Evolutionary conservation across 2,888 invertebrate genomes (phyloP).

Genomic region (Athripsodes cinereus): DNA sequence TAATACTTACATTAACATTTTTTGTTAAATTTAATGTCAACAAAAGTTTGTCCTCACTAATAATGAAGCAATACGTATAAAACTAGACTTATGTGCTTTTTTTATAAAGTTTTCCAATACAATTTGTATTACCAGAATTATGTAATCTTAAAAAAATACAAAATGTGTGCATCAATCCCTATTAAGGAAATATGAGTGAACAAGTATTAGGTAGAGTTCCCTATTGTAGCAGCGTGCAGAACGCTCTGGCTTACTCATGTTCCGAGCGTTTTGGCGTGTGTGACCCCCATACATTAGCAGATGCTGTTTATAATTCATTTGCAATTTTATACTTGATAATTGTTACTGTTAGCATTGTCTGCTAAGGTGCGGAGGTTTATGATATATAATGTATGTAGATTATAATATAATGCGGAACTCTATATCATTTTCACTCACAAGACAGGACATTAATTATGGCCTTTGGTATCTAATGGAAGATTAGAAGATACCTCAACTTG

Average conservation of each 20-base stretch:
- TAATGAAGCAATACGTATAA: conserved; percentile 27
- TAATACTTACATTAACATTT: conserved; percentile 15
- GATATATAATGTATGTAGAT: background rate
- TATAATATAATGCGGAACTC: background rate
- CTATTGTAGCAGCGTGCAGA: background rate
- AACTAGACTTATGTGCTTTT: conserved; percentile 35
- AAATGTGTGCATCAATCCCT: conserved; percentile 46
- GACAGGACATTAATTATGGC: conserved; percentile 29
- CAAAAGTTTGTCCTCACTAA: conserved; percentile 22
- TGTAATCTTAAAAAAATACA: conserved; percentile 38
- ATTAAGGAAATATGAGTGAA: conserved; percentile 32
- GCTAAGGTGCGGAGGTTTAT: background rate
- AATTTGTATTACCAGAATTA: conserved; percentile 49
- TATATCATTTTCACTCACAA: background rate
- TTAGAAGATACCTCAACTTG: conserved; percentile 37
- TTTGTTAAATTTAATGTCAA: conserved; percentile 8
- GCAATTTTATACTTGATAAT: background rate
- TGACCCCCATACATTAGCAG: background rate
- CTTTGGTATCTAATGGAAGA: conserved; percentile 39
- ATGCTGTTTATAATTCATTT: background rate
- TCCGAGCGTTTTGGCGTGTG: too few species aligned
- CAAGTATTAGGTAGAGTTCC: background rate
- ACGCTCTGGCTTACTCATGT: too few species aligned
- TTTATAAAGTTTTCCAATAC: conserved; percentile 20
- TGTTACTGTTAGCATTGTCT: background rate